Conservation (phyloP, 2,113 vertebrate species). For the Calypte anna region DNA sequence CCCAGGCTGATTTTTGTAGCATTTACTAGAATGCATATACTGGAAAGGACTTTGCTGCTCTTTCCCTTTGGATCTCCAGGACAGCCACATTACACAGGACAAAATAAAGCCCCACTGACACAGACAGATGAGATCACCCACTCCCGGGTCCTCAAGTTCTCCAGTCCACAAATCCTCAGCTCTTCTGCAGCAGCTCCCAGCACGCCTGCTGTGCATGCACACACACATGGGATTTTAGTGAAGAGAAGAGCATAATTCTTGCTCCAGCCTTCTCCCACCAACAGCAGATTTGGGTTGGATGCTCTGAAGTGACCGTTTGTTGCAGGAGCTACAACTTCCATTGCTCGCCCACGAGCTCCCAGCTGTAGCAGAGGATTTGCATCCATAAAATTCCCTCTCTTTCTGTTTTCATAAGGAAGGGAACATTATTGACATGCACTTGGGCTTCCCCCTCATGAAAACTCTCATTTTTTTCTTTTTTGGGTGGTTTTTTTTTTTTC, state of each 20-base stretch:
- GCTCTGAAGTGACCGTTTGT: conserved; percentile 19
- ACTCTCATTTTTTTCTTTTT: no score
- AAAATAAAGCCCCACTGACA: background rate
- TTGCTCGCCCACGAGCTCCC: background rate
- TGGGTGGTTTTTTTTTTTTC: no score
- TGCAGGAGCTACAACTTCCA: background rate
- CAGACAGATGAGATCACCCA: background rate
- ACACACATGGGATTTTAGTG: background rate
- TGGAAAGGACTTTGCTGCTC: background rate
- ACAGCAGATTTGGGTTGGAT: background rate
- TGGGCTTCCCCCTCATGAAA: background rate
- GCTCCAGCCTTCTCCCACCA: background rate
- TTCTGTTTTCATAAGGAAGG: background rate
- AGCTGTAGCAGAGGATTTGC: background rate
- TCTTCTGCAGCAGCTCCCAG: background rate
- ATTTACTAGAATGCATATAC: background rate
- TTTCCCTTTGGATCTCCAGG: background rate
- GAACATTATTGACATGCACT: background rate
- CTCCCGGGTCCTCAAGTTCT: background rate
- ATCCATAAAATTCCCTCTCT: background rate
- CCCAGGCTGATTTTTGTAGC: background rate
- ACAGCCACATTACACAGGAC: accelerated
- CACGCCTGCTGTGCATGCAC: background rate
- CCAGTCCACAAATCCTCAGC: background rate
- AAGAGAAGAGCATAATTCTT: background rate